phyloP scores from a whole-genome alignment of 2,113 vertebrate species.

The Ictalurus punctatus region DNA sequence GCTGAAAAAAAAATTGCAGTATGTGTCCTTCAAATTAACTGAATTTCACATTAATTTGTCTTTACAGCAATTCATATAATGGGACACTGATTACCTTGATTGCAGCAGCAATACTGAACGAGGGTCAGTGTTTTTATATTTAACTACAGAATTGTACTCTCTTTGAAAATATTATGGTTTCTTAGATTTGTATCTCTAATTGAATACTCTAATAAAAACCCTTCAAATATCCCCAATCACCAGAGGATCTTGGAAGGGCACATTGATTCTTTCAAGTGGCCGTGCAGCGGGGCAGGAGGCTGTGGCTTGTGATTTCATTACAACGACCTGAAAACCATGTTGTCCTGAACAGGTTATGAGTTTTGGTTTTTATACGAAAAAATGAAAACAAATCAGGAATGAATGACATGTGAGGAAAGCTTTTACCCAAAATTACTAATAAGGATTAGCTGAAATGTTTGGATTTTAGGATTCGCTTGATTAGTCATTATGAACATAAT shows the following conservation, averaged over 20 bases:
- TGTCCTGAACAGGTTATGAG: slow-evolving; percentile 22
- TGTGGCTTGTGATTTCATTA: slow-evolving; percentile 41
- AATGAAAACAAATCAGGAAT: background rate
- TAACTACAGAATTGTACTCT: background rate
- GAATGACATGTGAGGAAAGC: background rate
- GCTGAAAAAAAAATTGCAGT: background rate
- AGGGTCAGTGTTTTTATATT: background rate
- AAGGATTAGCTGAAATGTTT: background rate
- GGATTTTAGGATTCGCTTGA: background rate
- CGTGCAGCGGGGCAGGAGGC: background rate
- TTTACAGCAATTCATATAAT: background rate
- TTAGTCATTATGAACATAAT: background rate
- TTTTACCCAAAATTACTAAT: slow-evolving; percentile 4
- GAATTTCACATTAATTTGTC: background rate
- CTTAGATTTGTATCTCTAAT: background rate
- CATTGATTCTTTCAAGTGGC: slow-evolving; percentile 14
- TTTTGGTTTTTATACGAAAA: background rate
- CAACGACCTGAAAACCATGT: slow-evolving; percentile 24
- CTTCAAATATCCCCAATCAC: background rate
- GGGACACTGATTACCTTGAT: background rate
- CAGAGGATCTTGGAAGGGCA: background rate
- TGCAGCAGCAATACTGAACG: background rate
- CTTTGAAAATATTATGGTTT: background rate
- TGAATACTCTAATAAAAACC: background rate
- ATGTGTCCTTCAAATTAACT: background rate